Conservation (phyloP, 2,888 invertebrate genomes). For the Ommatoiulus sabulosus region DNA sequence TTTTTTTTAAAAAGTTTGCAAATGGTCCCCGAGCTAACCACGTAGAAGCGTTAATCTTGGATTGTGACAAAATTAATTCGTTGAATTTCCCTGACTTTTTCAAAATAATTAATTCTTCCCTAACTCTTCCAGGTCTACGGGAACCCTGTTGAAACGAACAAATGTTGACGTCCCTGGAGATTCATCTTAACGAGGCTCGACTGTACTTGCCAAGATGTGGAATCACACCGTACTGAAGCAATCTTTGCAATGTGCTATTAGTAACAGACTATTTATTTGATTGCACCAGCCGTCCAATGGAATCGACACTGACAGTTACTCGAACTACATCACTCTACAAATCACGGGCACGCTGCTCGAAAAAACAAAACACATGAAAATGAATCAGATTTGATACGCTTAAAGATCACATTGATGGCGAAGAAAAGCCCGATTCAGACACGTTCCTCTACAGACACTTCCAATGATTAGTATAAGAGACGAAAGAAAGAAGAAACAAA, state of each 20-base stretch:
- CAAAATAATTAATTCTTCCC: no score
- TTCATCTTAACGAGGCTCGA: no score
- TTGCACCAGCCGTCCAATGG: constrained; percentile 34
- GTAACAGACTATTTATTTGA: constrained; percentile 28
- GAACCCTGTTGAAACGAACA: no score
- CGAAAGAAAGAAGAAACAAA: neutral
- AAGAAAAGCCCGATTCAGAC: constrained; percentile 10
- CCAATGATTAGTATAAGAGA: constrained; percentile 2
- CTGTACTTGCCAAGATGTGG: no score
- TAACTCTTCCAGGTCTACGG: no score
- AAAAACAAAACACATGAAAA: neutral
- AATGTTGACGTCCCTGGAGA: no score
- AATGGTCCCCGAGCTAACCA: no score
- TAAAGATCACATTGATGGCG: constrained; percentile 34
- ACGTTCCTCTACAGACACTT: constrained; percentile 10
- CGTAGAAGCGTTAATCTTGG: no score
- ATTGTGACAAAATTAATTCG: no score
- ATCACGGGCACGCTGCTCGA: constrained; percentile 27
- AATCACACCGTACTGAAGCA: neutral
- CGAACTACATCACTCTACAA: constrained; percentile 22
- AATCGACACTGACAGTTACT: constrained; percentile 22
- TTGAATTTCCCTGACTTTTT: no score
- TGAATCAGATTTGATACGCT: constrained; percentile 20
- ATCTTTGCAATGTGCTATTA: neutral
- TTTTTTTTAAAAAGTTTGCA: no score